Evolutionary conservation across 2,113 vertebrate species (phyloP), one percentile per base, ranked within the genome.

Genomic region (Mustela nigripes): DNA sequence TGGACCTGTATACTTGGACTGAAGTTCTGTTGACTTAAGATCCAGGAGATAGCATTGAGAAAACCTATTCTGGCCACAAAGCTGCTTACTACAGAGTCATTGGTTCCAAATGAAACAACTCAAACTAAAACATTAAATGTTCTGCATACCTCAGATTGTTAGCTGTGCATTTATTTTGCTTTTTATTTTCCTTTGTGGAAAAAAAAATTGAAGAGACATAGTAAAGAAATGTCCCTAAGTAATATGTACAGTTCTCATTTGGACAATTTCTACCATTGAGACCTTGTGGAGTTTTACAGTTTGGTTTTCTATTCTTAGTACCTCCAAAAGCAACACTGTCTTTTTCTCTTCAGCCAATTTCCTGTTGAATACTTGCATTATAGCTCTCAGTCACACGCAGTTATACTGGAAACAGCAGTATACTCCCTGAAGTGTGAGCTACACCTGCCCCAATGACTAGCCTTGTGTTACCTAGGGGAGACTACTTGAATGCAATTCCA

Each of bases 71-170:
- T 58, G 39, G 45, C 48, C 48, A 85, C 21, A 50, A 92, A 53
- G 8, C 62, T 94, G 22, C 26, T 80, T 60, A 89, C 63, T 7
- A n/a, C 15, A 15, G 10, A 21, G 33, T 48, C 60, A 45, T 1
- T 33, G 79, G 74, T 63, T 84, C 24, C 31, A 80, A 93, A 67
- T 60, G 26, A 94, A 88, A 90, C 65, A 79, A 94, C 19, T 76
- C 18, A 69, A 26, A 31, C 18, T 45, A 12, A 33, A 33, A 84
- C 7, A 4, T 60, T 71, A 39, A 74, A 12, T 24, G 21, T 9
- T 89, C 81, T 36, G 15, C 31, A 50, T 5, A 50, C 36, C 62
- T 48, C 39, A 42, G 15, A 21, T 4, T 18, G 36, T 36, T 73
- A 58, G 85, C 67, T 33, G 26, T 16, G 16, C 45, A 18, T 63